These are phyloP conservation scores for Hypomesus transpacificus DNA, from an alignment of 2,113 vertebrate species.

Conservation along the genomic window DNA sequence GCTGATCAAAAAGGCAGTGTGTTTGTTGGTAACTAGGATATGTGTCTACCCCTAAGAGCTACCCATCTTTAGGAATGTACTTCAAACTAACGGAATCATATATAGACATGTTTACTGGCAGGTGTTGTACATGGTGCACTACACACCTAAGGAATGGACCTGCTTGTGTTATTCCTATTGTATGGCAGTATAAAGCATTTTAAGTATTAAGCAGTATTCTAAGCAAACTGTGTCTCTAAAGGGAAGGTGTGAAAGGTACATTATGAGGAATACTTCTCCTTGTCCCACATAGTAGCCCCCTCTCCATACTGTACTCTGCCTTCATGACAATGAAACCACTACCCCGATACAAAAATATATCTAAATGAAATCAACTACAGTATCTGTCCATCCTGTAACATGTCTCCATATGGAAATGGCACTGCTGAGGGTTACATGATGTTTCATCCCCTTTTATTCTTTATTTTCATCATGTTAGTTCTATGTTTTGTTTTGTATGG, in stretches of 20 bases:
- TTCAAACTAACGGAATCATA: constrained; percentile 61
- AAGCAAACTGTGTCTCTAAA: constrained; percentile 67
- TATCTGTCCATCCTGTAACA: constrained; percentile 60
- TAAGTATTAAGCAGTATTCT: constrained; percentile 67
- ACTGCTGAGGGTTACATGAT: constrained; percentile 53
- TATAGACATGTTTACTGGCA: constrained; percentile 60
- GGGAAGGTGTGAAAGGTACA: constrained; percentile 59
- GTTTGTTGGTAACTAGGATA: constrained; percentile 61
- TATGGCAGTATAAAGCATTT: constrained; percentile 76
- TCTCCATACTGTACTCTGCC: constrained; percentile 51
- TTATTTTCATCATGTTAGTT: constrained; percentile 50
- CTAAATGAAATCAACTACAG: constrained; percentile 68
- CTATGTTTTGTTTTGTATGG: constrained; percentile 48
- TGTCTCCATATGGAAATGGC: constrained; percentile 59
- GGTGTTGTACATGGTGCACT: constrained; percentile 65
- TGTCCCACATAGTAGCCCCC: constrained; percentile 35
- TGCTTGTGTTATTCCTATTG: constrained; percentile 71
- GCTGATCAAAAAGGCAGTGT: constrained; percentile 70
- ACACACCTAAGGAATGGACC: constrained; percentile 70
- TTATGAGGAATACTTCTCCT: constrained; percentile 39
- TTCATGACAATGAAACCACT: constrained; percentile 63
- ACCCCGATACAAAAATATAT: constrained; percentile 74
- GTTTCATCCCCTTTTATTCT: constrained; percentile 49
- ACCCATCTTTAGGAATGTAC: constrained; percentile 73
- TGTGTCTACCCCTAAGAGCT: constrained; percentile 61